These are phyloP conservation scores for Rhegmatorhina hoffmannsi DNA, from an alignment of 2,113 vertebrate species.

Conservation along the genomic window DNA sequence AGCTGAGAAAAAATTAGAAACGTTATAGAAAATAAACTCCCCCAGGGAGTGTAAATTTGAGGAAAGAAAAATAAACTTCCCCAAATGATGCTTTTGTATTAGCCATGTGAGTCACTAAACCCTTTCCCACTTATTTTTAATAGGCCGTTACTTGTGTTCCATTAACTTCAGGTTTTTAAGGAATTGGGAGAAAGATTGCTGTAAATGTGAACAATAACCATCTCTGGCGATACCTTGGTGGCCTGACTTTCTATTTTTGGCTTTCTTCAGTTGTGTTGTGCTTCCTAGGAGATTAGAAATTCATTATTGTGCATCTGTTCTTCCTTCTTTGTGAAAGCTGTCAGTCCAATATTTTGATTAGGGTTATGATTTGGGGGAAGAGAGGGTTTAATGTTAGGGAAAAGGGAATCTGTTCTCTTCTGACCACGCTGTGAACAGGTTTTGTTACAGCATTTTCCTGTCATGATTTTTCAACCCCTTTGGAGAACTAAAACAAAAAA, in stretches of 20 bases:
- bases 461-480: not conserved
- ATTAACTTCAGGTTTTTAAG: not conserved
- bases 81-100: not conserved
- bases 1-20: not conserved
- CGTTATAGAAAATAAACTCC: not conserved
- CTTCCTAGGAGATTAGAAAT: slow-evolving; percentile 13
- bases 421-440: not conserved
- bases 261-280: not conserved
- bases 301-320: slow-evolving; percentile 8
- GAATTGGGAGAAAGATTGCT: not conserved
- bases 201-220: not conserved
- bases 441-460: not conserved
- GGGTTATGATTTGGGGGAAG: slow-evolving; percentile 17
- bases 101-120: not conserved
- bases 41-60: not conserved
- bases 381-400: not conserved
- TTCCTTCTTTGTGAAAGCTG: slow-evolving; percentile 29
- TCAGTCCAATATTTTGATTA: slow-evolving; percentile 26
- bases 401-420: not conserved
- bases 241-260: not conserved
- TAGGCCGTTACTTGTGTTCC: not conserved
- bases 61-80: not conserved
- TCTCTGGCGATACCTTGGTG: not conserved
- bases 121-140: not conserved
- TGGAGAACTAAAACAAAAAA: not conserved